Evolutionary conservation across 2,888 invertebrate species (phyloP), one percentile per base, ranked within the genome.

Genomic region (Tipula unca): DNA sequence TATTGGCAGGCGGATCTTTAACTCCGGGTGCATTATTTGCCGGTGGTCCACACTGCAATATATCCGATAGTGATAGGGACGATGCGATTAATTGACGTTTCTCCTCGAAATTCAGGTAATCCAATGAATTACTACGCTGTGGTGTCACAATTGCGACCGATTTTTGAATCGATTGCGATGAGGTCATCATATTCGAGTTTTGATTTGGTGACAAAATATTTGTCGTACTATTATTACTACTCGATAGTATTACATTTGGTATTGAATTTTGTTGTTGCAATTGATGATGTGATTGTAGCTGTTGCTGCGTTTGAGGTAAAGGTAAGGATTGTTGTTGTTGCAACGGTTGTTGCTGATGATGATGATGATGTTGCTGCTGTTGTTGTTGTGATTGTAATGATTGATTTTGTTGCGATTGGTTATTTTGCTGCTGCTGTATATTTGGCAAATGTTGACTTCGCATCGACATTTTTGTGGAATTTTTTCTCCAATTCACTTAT

Each of bases 101-200:
- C 92, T 97, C 97, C 91, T 97, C 96, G 90, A 97, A 97, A 92
- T 97, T 97, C 86, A 97, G 93, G 92, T 96, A 96, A 92, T 96
- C 96, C 92, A 96, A 93, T 89, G 96, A 96, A 91, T 94, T 96
- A 92, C 96, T 96, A 89, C 96, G 91, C 88, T 95, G 95, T 0
- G 94, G 95, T 36, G 93, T 93, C 36, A 94, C 94, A 35, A 94
- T 94, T 85, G 94, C 94, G 86, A 94, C 94, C 20, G 93, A 93
- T 88, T 94, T 94, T 86, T 91, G 91, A 90, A 91, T 90, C 8
- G 86, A 36, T 86, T 85, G 39, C 86, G 86, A 86, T 85, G 86
- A 35, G 25, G 82, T 82, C 29, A 32, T 69, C 17, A 32, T 85
- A 85, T 35, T 42, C 8, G 85, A 69, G 36, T 85, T 29, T 29